These are phyloP conservation scores for Zosterops borbonicus DNA, from an alignment of 2,113 vertebrate genomes.

Conservation along the genomic window DNA sequence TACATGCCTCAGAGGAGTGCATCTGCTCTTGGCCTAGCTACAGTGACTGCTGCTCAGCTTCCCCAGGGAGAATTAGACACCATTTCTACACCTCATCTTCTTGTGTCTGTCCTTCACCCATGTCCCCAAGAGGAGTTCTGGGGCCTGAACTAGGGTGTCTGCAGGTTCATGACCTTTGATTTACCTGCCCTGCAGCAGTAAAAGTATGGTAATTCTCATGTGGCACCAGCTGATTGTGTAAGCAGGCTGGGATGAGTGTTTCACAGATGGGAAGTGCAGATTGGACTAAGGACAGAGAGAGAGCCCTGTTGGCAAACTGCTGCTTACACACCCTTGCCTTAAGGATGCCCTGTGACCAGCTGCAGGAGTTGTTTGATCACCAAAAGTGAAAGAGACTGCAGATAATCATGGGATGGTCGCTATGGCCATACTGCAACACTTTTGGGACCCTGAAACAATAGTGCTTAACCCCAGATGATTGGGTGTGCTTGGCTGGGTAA, in stretches of 20 bases:
- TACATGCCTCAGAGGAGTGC: background rate
- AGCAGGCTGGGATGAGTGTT: background rate
- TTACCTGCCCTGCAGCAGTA: background rate
- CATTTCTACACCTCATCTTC: background rate
- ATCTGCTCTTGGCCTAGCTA: background rate
- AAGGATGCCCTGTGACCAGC: background rate
- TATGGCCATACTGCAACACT: background rate
- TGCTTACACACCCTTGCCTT: background rate
- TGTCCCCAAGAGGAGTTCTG: background rate
- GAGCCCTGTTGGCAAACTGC: background rate
- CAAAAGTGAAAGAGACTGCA: background rate
- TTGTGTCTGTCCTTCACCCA: background rate
- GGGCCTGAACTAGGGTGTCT: background rate
- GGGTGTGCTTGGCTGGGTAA: background rate
- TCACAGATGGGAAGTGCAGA: background rate
- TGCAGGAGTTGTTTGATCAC: background rate
- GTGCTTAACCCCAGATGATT: background rate
- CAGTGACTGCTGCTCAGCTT: background rate
- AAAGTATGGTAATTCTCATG: background rate
- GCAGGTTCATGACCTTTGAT: background rate
- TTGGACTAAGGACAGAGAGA: background rate
- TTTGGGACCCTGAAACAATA: background rate
- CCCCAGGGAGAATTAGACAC: background rate
- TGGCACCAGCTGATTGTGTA: background rate
- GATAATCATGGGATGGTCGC: background rate